Evolutionary conservation across 2,888 invertebrate species (phyloP).

Genomic region (Slavum lentiscoides): DNA sequence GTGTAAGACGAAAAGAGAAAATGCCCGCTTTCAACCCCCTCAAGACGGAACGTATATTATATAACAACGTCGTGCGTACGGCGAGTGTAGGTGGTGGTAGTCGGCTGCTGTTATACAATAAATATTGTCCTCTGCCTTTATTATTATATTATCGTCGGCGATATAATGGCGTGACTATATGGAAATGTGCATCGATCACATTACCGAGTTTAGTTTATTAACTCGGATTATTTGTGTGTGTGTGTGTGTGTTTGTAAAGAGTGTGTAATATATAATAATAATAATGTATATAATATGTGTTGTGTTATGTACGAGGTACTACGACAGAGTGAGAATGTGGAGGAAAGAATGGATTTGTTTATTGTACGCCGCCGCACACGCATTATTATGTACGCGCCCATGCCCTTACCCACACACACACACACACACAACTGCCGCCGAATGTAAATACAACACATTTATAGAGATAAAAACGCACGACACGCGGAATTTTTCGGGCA

Average conservation of each 20-base stretch:
- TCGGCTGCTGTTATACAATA: no score
- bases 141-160: neutral
- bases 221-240: slow-evolving; percentile 16
- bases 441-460: slow-evolving; percentile 25
- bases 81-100: no score
- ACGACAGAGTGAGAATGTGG: slow-evolving; percentile 1
- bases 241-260: slow-evolving; percentile 1
- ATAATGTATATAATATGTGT: neutral
- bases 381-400: slow-evolving; percentile 52
- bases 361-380: slow-evolving; percentile 47
- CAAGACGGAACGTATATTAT: no score
- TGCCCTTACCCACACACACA: slow-evolving; percentile 47
- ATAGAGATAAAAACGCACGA: slow-evolving; percentile 33
- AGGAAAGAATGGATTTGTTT: slow-evolving; percentile 48
- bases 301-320: neutral
- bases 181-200: slow-evolving; percentile 41
- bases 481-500: slow-evolving; percentile 21
- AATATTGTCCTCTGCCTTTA: no score
- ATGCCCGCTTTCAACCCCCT: no score
- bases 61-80: no score
- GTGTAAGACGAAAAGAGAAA: no score
- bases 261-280: neutral
- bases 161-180: neutral
- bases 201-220: slow-evolving; percentile 40
- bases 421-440: neutral